These are phyloP conservation scores for Drosophila ficusphila DNA, from an alignment of 1,140 invertebrate species.

Conservation along the genomic window DNA sequence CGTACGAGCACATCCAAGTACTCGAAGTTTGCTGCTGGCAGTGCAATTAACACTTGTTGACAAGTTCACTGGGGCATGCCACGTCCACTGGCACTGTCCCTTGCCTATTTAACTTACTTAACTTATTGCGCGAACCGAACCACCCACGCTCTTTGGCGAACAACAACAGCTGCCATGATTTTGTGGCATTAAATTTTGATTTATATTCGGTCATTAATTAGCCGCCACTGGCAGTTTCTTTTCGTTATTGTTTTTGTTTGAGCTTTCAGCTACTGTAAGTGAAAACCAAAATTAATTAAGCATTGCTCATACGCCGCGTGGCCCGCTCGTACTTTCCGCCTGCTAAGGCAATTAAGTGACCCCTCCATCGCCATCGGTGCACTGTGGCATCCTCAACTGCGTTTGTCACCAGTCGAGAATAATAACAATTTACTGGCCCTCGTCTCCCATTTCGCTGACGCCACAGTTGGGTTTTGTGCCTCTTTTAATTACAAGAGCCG, in stretches of 20 bases:
- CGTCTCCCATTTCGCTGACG: neutral
- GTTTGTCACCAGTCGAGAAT: slow-evolving; percentile 9
- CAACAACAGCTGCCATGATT: slow-evolving; percentile 53
- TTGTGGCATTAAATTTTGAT: slow-evolving; percentile 72
- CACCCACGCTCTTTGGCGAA: slow-evolving; percentile 42
- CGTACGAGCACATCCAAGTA: too few relatives aligned
- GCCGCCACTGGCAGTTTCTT: slow-evolving; percentile 20
- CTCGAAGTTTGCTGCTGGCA: slow-evolving; percentile 23
- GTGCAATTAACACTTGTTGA: slow-evolving; percentile 77
- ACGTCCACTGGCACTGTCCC: slow-evolving; percentile 14
- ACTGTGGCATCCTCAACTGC: slow-evolving; percentile 3
- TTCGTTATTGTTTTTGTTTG: too few relatives aligned
- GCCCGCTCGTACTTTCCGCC: slow-evolving; percentile 5
- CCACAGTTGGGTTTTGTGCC: slow-evolving; percentile 5
- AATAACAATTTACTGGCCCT: neutral
- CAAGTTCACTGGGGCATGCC: slow-evolving; percentile 71
- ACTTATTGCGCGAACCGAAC: slow-evolving; percentile 46
- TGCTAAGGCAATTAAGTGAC: slow-evolving; percentile 60
- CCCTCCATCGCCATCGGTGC: slow-evolving; percentile 39
- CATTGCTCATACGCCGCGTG: slow-evolving; percentile 35
- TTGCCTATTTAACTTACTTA: slow-evolving; percentile 42
- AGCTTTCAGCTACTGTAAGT: slow-evolving; percentile 9
- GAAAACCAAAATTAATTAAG: slow-evolving; percentile 58
- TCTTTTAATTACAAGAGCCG: slow-evolving; percentile 1
- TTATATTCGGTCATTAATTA: slow-evolving; percentile 71